Base-by-base conservation (phyloP, 2,113 vertebrate species). In the Hiodon alosoides region DNA sequence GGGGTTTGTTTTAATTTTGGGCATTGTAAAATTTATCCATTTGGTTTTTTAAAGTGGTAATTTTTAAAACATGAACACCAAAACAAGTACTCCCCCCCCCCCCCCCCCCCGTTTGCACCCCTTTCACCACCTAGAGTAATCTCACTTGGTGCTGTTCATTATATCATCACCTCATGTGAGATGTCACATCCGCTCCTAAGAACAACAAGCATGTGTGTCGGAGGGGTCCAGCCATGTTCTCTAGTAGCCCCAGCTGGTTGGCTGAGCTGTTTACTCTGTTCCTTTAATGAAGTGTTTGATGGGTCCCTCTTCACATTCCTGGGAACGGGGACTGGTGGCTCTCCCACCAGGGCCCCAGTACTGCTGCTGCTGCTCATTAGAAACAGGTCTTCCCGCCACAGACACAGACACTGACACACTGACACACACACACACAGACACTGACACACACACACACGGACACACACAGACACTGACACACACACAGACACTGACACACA, bases 321-420 rank as follows among this genome's bases (percentile, higher is more conserved):
- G 82, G 83, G 82, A 83, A 75, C n/a, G 76, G 80, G 82, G 84
- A 79, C 83, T 85, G 86, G 86, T 83, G 86, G 82, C 75, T 77
- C 70, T 80, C 6, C 46, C 10, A 54, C 11, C 31, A 11, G 13
- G 60, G 13, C 67, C 17, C 17, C 57, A 4, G 82, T 84, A 86
- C 86, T 87, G 85, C 86, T 83, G 67, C 85, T 83, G 67, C 76
- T 85, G 86, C 87, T 90, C 86, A 90, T 91, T 90, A 90, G 85
- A 87, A 87, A 84, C 85, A 89, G 84, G 83, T 86, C 86, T 82
- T 73, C 82, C 76, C 80, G 76, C 78, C 81, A 82, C 83, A 81
- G 81, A 82, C 83, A 61, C 76, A 74, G 67, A 85, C 88, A 88
- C 75, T 58, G 64, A 72, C 64, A 65, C 62, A 64, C 58, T 16